A percentile compares a stretch with the other conserved stretches of the same genome.
Evolutionary conservation across 2,113 vertebrate genomes (phyloP).

Genomic region (Sander vitreus): DNA sequence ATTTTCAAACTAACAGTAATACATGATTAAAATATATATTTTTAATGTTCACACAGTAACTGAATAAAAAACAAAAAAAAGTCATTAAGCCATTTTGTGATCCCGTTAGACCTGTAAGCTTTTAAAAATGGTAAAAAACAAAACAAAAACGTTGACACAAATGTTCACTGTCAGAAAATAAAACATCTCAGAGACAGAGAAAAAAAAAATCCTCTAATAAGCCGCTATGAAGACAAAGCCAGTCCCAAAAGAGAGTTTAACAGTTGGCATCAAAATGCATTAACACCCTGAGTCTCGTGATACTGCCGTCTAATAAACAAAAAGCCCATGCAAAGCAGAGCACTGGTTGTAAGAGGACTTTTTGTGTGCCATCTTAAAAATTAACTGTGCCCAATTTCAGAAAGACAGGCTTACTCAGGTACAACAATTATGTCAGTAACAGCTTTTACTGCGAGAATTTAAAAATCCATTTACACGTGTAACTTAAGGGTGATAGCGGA

Average conservation of each 20-base stretch:
- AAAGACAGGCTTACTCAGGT: background rate
- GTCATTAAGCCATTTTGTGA: background rate
- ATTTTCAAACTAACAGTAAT: background rate
- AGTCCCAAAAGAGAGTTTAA: background rate
- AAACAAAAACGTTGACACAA: background rate
- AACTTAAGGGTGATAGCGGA: background rate
- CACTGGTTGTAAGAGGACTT: background rate
- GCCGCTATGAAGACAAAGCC: background rate
- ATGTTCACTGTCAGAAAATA: background rate
- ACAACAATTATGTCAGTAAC: background rate
- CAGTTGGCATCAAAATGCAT: constrained; percentile 27
- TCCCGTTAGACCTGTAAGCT: background rate
- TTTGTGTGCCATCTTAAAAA: background rate
- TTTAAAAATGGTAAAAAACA: background rate
- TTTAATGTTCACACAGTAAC: background rate
- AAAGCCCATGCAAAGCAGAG: constrained; percentile 32
- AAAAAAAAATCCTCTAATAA: background rate
- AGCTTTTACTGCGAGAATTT: background rate
- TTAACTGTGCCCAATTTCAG: background rate
- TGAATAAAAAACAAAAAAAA: no score
- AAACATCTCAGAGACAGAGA: background rate
- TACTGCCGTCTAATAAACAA: constrained; percentile 6
- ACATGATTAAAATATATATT: background rate
- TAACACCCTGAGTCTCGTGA: background rate
- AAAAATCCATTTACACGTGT: background rate